Base-by-base conservation (phyloP, 2,797 vertebrate genomes). In the Clamator glandarius region DNA sequence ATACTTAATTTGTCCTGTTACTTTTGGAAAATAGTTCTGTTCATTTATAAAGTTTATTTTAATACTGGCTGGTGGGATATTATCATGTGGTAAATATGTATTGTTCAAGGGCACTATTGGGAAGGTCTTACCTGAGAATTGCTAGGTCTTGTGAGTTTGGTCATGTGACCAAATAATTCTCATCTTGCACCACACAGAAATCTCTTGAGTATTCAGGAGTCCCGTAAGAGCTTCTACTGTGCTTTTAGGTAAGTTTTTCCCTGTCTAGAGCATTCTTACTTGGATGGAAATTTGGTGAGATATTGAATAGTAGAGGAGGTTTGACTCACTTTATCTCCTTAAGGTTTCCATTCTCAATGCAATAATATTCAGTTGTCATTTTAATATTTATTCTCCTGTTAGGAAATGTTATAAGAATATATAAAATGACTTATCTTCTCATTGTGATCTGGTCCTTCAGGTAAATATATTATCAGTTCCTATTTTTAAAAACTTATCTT, bases 221-320 rank as follows among this genome's bases (percentile, higher is more conserved):
- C 18, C 20, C 3, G 0, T 64, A 67, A 28, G 8, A 92, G 21
- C 3, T 2, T 36, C 8, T 55, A 26, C 0, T 0, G 28, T 42
- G 11, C 15, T n/a, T 75, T 15, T 6, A 61, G 24, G 28, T 35
- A 39, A 69, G 4, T 39, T 91, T 4, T 36, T 91, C 11, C 39
- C 61, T 87, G 57, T 25, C 31, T 87, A 80, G 35, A 80, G 11
- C 20, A 25, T 52, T 79, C 16, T 75, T 15, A 46, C 33, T 52
- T n/a, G 15, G 23, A 26, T 58, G 39, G 31, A 84, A 68, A 51
- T 48, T 39, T 7, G 2, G 5, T 36, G 50, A 73, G 17, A 84
- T 67, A 19, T 55, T 58, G 5, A 11, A n/a, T 2, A 77, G 8
- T 10, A 33, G 6, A 14, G 17, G 26, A 80, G 35, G 8, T 13